phyloP scores from a whole-genome alignment of 1,140 invertebrate genomes.

The Drosophila seguyi region DNA sequence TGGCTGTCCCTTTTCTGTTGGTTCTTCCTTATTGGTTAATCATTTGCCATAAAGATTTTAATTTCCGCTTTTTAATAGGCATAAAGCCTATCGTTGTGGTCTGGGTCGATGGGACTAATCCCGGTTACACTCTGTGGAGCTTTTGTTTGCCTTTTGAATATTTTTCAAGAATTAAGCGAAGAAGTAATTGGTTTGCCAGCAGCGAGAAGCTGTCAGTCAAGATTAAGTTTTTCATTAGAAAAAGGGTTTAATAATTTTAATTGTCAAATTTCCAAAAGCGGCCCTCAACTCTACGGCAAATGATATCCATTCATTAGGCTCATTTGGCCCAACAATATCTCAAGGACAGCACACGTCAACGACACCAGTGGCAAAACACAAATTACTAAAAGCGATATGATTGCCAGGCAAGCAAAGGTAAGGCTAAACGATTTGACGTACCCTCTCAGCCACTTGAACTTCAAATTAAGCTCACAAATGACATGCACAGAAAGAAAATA shows the following conservation, averaged over 20 bases:
- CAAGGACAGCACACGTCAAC: constrained; percentile 16
- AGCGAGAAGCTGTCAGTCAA: constrained; percentile 40
- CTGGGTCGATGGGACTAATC: constrained; percentile 30
- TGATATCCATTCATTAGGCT: constrained; percentile 31
- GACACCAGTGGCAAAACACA: constrained; percentile 32
- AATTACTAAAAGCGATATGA: constrained; percentile 54
- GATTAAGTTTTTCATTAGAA: constrained; percentile 18
- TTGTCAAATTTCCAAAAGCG: constrained; percentile 1
- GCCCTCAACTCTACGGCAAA: neutral
- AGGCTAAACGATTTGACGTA: constrained; percentile 36
- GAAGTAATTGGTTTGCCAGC: constrained; percentile 47
- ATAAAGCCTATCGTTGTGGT: constrained; percentile 36
- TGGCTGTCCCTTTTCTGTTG: constrained; percentile 33
- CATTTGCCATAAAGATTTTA: constrained; percentile 83
- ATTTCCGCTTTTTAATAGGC: constrained; percentile 78
- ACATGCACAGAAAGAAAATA: constrained; percentile 2
- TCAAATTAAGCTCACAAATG: constrained; percentile 37
- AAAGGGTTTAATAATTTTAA: constrained; percentile 35
- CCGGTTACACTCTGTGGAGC: constrained; percentile 22
- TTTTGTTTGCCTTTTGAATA: constrained; percentile 66
- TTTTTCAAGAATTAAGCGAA: constrained; percentile 39
- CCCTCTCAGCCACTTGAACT: constrained; percentile 39
- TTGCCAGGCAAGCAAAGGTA: constrained; percentile 20
- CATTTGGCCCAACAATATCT: constrained; percentile 13
- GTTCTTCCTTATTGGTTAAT: constrained; percentile 75